Conservation (phyloP, 2,113 vertebrate genomes). For the Anarrhichthys ocellatus region DNA sequence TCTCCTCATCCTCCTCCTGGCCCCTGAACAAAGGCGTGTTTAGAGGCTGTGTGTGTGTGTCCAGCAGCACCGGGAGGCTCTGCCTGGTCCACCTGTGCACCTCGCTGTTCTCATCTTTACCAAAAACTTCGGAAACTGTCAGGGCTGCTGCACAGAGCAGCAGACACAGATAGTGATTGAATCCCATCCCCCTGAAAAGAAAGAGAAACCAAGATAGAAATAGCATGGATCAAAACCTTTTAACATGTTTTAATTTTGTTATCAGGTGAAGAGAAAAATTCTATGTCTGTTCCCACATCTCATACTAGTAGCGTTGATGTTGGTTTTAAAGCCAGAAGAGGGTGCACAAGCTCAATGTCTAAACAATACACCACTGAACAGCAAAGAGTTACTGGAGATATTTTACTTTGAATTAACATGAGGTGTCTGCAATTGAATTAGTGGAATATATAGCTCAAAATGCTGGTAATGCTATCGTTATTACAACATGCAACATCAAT, state of each 20-base stretch:
- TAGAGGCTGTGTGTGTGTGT: conserved; percentile 83
- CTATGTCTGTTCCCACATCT: background rate
- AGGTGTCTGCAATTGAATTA: background rate
- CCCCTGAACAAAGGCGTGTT: conserved; percentile 77
- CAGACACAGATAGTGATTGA: conserved; percentile 68
- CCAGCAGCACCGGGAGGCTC: conserved; percentile 86
- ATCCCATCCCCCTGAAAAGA: conserved; percentile 82
- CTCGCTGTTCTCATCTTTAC: conserved; percentile 67
- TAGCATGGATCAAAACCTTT: background rate
- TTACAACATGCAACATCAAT: background rate
- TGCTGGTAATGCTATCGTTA: background rate
- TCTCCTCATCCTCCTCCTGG: conserved; percentile 65
- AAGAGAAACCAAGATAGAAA: background rate
- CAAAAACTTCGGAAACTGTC: conserved; percentile 44
- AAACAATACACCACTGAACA: background rate
- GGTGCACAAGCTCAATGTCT: conserved; percentile 29
- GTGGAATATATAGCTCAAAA: background rate
- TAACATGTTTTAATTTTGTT: background rate
- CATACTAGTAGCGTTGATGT: background rate
- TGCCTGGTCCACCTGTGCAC: conserved; percentile 84
- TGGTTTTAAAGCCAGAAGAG: conserved; percentile 54
- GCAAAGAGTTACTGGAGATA: background rate
- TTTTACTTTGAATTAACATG: background rate
- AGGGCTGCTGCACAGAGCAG: conserved; percentile 78
- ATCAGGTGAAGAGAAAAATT: background rate